phyloP scores from a whole-genome alignment of 2,113 vertebrate genomes.

The Halichoeres trimaculatus region DNA sequence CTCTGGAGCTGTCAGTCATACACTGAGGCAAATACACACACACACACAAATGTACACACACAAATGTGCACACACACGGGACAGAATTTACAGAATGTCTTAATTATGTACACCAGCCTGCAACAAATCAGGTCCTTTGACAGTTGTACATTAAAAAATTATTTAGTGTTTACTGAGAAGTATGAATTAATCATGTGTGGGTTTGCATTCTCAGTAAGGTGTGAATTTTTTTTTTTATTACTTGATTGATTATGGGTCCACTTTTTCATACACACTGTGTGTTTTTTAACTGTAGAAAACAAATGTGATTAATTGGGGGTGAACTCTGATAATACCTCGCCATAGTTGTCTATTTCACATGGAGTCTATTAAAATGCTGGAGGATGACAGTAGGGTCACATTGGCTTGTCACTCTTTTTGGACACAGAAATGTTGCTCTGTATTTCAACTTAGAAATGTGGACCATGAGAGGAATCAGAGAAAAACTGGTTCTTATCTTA shows the following conservation, averaged over 20 bases:
- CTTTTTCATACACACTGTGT: background rate
- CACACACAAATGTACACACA: too few species aligned
- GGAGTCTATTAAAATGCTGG: background rate
- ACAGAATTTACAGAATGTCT: slow-evolving; percentile 11
- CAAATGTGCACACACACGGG: background rate
- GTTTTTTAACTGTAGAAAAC: background rate
- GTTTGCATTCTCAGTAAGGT: slow-evolving; percentile 21
- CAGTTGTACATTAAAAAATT: slow-evolving; percentile 50
- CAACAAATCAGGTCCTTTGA: slow-evolving; percentile 56
- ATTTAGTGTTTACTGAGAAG: slow-evolving; percentile 39
- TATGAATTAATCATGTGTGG: slow-evolving; percentile 41
- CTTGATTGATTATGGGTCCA: slow-evolving; percentile 35
- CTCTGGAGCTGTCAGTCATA: slow-evolving; percentile 47
- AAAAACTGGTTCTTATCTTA: too few species aligned
- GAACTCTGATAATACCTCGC: background rate
- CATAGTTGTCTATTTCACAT: slow-evolving; percentile 21
- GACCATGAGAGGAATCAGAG: too few species aligned
- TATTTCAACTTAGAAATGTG: too few species aligned
- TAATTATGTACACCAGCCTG: slow-evolving; percentile 39
- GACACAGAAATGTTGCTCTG: too few species aligned
- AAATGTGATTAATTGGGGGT: slow-evolving; percentile 22
- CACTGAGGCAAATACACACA: background rate
- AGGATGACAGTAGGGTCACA: background rate
- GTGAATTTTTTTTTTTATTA: background rate
- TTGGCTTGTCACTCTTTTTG: background rate